Conservation (phyloP, 2,888 invertebrate genomes). For the Meteorus colon region DNA sequence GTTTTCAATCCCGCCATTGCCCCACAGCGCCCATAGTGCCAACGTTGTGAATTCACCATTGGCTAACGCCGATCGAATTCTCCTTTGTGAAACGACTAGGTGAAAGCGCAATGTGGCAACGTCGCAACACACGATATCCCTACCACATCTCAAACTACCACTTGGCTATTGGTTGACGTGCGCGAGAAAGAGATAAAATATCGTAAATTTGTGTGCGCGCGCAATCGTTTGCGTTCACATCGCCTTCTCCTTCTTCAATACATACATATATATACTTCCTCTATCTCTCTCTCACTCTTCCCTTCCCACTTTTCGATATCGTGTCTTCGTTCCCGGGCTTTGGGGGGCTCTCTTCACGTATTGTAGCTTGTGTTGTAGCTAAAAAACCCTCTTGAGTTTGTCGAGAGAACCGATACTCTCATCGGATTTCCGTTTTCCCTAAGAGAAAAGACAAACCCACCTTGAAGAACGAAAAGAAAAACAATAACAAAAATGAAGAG, state of each 20-base stretch:
- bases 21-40: conserved; percentile 52
- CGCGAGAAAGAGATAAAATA: conserved; percentile 2
- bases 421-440: background rate
- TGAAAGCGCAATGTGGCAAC: conserved; percentile 71
- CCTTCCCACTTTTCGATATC: conserved; percentile 3
- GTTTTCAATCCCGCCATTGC: conserved; percentile 68
- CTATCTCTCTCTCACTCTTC: conserved; percentile 17
- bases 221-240: conserved; percentile 4
- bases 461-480: background rate
- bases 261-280: background rate
- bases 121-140: conserved; percentile 56
- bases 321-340: conserved; percentile 37
- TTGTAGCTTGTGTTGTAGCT: background rate
- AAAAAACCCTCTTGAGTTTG: background rate
- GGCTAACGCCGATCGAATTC: conserved; percentile 64
- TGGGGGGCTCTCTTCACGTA: background rate
- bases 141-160: conserved; percentile 4
- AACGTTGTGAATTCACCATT: conserved; percentile 55
- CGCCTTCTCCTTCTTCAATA: background rate
- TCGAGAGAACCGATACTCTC: background rate
- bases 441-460: background rate
- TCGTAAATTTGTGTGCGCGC: conserved; percentile 18
- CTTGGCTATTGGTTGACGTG: conserved; percentile 2
- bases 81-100: conserved; percentile 73
- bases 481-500: too few relatives aligned